A percentile compares a stretch with the other conserved stretches of the same genome.
Evolutionary conservation across 64 coral and sea anemone genomes (phyloP).

Genomic region (Porites lutea): DNA sequence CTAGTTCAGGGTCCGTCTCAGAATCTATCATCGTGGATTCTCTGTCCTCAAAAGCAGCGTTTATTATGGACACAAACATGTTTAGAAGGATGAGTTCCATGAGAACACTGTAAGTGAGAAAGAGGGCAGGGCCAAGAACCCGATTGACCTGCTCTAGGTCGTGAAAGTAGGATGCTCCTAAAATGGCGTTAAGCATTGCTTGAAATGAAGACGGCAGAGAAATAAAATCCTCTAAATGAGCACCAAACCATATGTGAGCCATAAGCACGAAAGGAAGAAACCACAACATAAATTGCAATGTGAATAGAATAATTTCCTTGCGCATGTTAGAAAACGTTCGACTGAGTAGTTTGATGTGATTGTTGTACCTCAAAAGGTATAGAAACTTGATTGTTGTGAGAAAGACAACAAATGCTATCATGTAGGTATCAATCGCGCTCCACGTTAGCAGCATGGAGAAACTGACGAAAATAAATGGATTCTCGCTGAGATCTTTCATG

Average conservation of each 20-base stretch:
- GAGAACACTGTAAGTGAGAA: conserved; percentile 44
- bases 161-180: conserved; percentile 35
- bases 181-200: conserved; percentile 39
- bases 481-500: conserved; percentile 47
- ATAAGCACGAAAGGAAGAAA: conserved; percentile 52
- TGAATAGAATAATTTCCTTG: conserved; percentile 37
- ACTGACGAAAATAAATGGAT: conserved; percentile 63
- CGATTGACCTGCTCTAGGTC: conserved; percentile 28
- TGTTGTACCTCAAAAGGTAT: conserved; percentile 50
- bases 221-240: conserved; percentile 37
- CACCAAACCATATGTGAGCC: conserved; percentile 21
- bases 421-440: conserved; percentile 52
- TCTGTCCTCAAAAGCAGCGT: conserved; percentile 21
- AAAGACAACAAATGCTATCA: conserved; percentile 60
- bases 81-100: conserved; percentile 60
- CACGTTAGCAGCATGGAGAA: conserved; percentile 39
- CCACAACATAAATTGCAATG: conserved; percentile 57
- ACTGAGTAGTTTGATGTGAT: conserved; percentile 55
- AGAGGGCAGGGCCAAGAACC: conserved; percentile 36
- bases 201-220: conserved; percentile 46
- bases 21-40: background rate
- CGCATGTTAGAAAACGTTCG: conserved; percentile 53
- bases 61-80: conserved; percentile 69
- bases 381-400: conserved; percentile 60
- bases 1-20: conserved; percentile 52